phyloP scores from a whole-genome alignment of 1,140 invertebrate genomes.

The Ceratina japonica region DNA sequence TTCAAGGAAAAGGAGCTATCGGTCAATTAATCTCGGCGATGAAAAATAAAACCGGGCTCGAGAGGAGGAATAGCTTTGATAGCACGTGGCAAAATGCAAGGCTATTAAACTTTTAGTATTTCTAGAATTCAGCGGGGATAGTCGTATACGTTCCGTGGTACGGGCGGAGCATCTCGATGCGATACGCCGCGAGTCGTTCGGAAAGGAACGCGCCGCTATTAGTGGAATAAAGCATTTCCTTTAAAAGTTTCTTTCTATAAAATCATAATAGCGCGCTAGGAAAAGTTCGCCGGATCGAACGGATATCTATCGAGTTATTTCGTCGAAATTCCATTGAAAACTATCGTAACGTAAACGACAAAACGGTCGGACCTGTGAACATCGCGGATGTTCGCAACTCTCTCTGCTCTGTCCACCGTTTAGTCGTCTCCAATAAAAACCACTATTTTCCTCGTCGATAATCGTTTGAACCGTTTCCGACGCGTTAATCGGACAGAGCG shows the following conservation, averaged over 20 bases:
- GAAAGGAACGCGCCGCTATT: constrained; percentile 24
- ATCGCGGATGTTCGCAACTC: no score
- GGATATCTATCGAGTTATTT: neutral
- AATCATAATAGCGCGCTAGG: constrained; percentile 6
- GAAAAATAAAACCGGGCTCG: neutral
- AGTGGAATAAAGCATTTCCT: constrained; percentile 37
- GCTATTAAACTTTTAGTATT: constrained; percentile 20
- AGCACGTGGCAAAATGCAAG: constrained; percentile 1
- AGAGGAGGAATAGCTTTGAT: neutral
- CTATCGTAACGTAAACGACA: neutral
- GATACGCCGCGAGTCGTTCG: neutral
- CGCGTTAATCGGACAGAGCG: no score
- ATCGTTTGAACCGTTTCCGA: no score
- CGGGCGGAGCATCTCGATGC: neutral
- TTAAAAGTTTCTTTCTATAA: constrained; percentile 16
- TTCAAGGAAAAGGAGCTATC: neutral
- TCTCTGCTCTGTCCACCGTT: no score
- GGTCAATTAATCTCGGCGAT: neutral
- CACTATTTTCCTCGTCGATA: no score
- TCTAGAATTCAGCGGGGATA: neutral
- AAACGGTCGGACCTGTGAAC: neutral
- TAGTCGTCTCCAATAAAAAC: no score
- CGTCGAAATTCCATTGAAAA: neutral
- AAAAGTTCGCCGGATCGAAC: neutral
- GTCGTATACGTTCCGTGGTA: neutral